Percentiles rank a stretch among this genome's conserved stretches.
These are phyloP conservation scores for Phrynosoma platyrhinos DNA, from an alignment of 2,113 vertebrate genomes.

Conservation along the genomic window DNA sequence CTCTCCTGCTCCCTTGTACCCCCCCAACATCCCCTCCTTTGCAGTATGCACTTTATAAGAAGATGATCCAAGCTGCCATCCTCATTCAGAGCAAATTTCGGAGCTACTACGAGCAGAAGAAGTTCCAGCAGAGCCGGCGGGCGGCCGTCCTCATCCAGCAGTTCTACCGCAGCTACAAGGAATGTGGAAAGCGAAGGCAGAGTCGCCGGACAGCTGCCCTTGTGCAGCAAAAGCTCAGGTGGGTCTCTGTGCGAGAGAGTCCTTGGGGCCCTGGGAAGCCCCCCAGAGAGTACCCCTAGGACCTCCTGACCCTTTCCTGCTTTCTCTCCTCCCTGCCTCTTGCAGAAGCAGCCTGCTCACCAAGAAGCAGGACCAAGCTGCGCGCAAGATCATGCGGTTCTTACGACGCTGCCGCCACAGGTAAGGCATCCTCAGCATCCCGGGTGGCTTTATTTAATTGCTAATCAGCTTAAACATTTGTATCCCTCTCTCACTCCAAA, in stretches of 20 bases:
- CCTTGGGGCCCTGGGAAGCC: background rate
- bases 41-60: conserved; percentile 99
- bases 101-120: conserved; percentile 97
- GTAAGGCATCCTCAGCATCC: conserved; percentile 67
- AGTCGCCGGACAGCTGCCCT: conserved; percentile 87
- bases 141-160: conserved; percentile 97
- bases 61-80: conserved; percentile 99
- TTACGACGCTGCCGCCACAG: conserved; percentile 98
- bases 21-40: conserved; percentile 41
- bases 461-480: too few species aligned
- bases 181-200: conserved; percentile 88
- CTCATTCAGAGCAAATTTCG: conserved; percentile 99
- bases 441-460: background rate
- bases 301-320: background rate
- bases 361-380: conserved; percentile 99
- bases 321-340: conserved; percentile 41
- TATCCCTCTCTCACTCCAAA: too few species aligned
- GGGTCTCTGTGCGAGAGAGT: background rate
- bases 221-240: conserved; percentile 88
- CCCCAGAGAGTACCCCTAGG: background rate
- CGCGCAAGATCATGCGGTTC: conserved; percentile 99
- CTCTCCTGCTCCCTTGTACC: background rate
- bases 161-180: conserved; percentile 96
- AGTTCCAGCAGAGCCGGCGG: conserved; percentile 96
- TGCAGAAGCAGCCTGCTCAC: conserved; percentile 95